Conservation (phyloP, 2,888 invertebrate species). For the Stenotaenia linearis region DNA sequence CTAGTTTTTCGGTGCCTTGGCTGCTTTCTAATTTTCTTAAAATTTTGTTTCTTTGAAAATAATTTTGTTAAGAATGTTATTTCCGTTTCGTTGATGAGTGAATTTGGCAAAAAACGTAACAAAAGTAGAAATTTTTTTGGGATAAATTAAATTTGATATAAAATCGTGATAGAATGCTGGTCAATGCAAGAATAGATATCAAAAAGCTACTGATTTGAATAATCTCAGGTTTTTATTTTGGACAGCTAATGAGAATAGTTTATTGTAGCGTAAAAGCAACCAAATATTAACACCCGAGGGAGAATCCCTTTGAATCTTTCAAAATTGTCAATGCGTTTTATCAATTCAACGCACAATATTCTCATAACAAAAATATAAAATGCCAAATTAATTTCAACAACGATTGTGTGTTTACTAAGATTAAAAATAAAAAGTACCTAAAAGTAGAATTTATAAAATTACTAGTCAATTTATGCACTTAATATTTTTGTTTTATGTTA, state of each 20-base stretch:
- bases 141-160: not conserved
- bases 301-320: not conserved
- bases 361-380: not conserved
- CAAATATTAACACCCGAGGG: no score
- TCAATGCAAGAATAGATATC: not conserved
- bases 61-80: not conserved
- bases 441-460: not conserved
- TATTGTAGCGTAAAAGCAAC: not conserved
- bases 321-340: not conserved
- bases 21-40: not conserved
- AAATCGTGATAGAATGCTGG: slow-evolving; percentile 24
- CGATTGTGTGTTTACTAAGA: not conserved
- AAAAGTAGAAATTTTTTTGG: not conserved
- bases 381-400: not conserved
- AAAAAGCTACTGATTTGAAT: not conserved
- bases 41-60: not conserved
- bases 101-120: not conserved
- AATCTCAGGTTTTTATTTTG: not conserved
- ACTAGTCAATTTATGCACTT: not conserved
- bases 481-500: not conserved
- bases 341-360: not conserved
- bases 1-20: not conserved
- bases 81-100: not conserved
- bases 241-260: not conserved
- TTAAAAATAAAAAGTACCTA: not conserved